Base-by-base conservation (phyloP, 1,140 invertebrate genomes). In the Lethrus apterus region DNA sequence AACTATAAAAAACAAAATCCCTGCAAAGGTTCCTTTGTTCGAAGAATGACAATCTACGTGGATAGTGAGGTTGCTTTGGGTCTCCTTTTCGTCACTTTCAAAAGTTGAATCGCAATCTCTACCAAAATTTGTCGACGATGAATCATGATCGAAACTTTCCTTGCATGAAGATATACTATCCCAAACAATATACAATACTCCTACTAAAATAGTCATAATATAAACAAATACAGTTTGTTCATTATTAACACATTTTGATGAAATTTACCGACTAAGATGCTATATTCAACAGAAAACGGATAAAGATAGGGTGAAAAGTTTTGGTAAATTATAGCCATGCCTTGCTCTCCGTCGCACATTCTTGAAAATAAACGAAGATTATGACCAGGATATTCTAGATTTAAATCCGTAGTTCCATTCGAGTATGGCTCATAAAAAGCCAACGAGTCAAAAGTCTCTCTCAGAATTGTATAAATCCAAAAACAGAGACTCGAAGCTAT, bases 211-310 rank as follows among this genome's bases (percentile, higher is more conserved):
- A 10, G 19, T 8, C 5, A 38, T 38, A 38, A 38, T 10, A 9
- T 38, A 26, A 20, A 15, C 4, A 21, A 20, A 40, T 40, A 21
- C 3, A 11, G 11, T 20, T 2, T 21, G 3, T 40, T 40, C 14
- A 9, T n/a, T 20, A n/a, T 7, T 8, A 7, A n/a, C n/a, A n/a
- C n/a, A n/a, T n/a, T n/a, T 34, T 8, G 32, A 8, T 5, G 14
- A 34, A 10, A 14, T 70, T 68, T 66, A 81, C 80, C 72, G 41
- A 84, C 76, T 29, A 83, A 68, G 60, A 85, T 82, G 61, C 77
- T 82, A 61, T 80, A 85, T 64, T 85, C 83, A 14, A 85, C 82
- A 49, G 74, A 80, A 63, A 84, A 84, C 3, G 83, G 83, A 60
- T 83, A 84, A 9, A 85, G 63, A 61, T 84, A 84, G 0, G 80